Evolutionary conservation across 2,797 vertebrate species (phyloP).

Genomic region (Glossophaga mutica): DNA sequence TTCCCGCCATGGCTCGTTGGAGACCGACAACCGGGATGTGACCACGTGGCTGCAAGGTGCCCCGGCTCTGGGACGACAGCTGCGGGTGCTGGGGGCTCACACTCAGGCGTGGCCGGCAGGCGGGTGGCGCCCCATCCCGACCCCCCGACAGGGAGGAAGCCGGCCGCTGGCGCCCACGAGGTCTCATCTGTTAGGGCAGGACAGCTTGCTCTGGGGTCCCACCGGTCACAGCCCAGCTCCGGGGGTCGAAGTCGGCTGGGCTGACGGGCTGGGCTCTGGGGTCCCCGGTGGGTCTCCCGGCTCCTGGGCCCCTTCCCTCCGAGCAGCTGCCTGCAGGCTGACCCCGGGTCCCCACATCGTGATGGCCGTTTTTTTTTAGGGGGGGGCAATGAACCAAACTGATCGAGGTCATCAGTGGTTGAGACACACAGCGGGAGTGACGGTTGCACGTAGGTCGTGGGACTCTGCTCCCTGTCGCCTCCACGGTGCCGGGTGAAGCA

Average conservation of each 20-base stretch:
- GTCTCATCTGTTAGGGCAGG: neutral
- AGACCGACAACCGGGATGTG: neutral
- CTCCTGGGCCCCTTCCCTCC: no score
- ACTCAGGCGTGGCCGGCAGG: accelerated
- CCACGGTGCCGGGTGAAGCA: neutral
- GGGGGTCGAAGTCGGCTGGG: neutral
- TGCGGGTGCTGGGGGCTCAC: accelerated
- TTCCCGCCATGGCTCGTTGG: neutral
- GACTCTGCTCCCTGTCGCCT: neutral
- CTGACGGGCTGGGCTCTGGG: no score
- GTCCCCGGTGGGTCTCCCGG: no score
- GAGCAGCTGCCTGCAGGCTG: neutral
- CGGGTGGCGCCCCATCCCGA: neutral
- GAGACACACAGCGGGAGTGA: conserved; percentile 61
- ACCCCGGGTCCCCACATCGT: neutral
- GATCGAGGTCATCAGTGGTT: conserved; percentile 76
- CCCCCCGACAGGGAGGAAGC: neutral
- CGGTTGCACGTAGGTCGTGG: conserved; percentile 64
- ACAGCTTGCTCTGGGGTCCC: neutral
- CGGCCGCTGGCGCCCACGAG: neutral
- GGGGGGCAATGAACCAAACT: conserved; percentile 57
- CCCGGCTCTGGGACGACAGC: neutral
- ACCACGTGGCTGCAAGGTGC: neutral
- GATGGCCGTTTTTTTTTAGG: conserved; percentile 69
- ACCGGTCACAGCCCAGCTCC: no score